Evolutionary conservation across 2,113 vertebrate genomes (phyloP).

Genomic region (Cricetomys ansorgei): DNA sequence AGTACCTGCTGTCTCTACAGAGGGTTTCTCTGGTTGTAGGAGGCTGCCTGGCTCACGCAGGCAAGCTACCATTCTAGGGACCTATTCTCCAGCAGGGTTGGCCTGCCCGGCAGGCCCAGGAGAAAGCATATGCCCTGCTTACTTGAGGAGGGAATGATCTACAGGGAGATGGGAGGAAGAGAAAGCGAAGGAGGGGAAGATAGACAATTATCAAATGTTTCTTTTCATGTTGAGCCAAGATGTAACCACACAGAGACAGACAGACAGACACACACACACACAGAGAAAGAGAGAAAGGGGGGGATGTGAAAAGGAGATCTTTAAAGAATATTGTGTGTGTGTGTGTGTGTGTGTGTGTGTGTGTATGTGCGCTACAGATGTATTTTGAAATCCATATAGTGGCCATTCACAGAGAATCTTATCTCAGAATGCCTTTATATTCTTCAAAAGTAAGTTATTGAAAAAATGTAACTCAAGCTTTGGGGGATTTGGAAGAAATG

Average conservation of each 20-base stretch:
- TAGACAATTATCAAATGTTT: background rate
- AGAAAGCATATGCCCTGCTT: background rate
- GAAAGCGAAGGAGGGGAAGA: background rate
- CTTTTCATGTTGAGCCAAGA: background rate
- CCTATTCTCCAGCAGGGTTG: background rate
- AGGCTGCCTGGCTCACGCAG: background rate
- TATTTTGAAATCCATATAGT: background rate
- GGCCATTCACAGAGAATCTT: background rate
- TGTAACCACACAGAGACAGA: background rate
- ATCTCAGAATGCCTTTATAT: background rate
- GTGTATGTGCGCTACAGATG: too few relatives aligned
- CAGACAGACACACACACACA: background rate
- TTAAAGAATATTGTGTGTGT: background rate
- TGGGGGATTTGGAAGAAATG: slow-evolving; percentile 1
- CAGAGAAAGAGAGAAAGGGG: background rate
- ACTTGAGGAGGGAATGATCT: background rate
- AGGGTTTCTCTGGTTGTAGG: background rate
- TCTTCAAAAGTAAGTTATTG: background rate
- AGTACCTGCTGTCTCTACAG: background rate
- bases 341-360: too few relatives aligned
- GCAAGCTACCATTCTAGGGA: background rate
- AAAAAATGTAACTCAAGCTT: slow-evolving; percentile 5
- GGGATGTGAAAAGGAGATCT: background rate
- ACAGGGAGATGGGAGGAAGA: background rate
- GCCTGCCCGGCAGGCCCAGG: background rate